These are phyloP conservation scores for Nymphalis io DNA, from an alignment of 1,140 invertebrate species.

Conservation along the genomic window DNA sequence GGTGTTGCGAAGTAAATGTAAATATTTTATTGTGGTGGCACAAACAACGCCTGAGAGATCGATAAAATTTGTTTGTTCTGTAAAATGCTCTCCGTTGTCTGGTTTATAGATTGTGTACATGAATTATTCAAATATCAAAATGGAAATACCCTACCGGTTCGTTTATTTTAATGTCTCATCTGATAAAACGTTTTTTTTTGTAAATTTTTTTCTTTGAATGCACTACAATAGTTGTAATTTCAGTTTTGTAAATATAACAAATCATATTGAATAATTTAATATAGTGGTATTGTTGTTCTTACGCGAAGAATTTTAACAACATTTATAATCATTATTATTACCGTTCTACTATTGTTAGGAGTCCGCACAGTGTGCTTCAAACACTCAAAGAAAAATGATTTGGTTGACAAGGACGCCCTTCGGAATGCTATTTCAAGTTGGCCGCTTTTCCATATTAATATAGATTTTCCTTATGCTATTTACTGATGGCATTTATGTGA, in stretches of 20 bases:
- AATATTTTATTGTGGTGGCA: conserved; percentile 77
- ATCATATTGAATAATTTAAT: no score
- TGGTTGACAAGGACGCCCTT: no score
- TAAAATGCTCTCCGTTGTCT: conserved; percentile 75
- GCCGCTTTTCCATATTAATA: no score
- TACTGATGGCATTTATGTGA: no score
- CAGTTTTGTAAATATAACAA: not conserved
- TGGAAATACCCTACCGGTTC: conserved; percentile 65
- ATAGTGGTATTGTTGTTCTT: no score
- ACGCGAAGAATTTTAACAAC: no score
- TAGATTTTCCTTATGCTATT: no score
- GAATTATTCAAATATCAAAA: conserved; percentile 76
- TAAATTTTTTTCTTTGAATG: conserved; percentile 36
- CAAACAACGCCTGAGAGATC: conserved; percentile 78
- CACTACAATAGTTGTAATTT: not conserved
- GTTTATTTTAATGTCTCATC: conserved; percentile 71
- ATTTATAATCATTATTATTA: no score
- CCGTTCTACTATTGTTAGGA: no score
- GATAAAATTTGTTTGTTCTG: conserved; percentile 81
- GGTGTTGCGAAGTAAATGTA: conserved; percentile 77
- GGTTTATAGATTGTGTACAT: conserved; percentile 78
- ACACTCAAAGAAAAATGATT: no score
- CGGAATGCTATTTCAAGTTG: no score
- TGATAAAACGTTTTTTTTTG: conserved; percentile 58
- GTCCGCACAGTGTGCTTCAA: no score